phyloP scores from a whole-genome alignment of 1,140 invertebrate species.

The Fopius arisanus region DNA sequence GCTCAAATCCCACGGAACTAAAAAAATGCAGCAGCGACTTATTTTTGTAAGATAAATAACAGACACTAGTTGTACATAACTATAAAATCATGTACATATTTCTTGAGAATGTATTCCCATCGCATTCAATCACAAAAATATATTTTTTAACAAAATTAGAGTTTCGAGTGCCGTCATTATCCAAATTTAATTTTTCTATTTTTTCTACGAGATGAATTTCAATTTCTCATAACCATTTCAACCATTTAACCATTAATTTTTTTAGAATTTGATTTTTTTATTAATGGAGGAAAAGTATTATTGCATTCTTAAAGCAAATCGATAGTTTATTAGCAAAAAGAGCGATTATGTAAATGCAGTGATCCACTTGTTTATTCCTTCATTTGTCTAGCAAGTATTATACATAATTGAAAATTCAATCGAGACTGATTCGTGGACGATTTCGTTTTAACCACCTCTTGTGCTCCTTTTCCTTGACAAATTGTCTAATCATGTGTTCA shows the following conservation, averaged over 20 bases:
- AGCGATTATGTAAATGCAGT: no score
- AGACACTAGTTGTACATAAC: not conserved
- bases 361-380: not conserved
- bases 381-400: not conserved
- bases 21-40: not conserved
- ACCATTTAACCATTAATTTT: no score
- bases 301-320: no score
- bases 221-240: no score
- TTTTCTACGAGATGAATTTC: no score
- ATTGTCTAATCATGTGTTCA: conserved; percentile 69
- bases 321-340: no score
- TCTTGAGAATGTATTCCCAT: not conserved
- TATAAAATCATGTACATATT: not conserved
- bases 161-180: no score
- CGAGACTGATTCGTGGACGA: conserved; percentile 39
- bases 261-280: no score
- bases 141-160: no score
- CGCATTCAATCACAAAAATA: no score
- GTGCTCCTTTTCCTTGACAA: conserved; percentile 48
- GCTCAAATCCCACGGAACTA: not conserved
- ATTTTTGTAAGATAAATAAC: not conserved
- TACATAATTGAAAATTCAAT: not conserved
- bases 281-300: no score
- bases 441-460: conserved; percentile 34
- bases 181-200: no score